Conservation (phyloP, 2,113 vertebrate genomes). For the Nyctereutes procyonoides region DNA sequence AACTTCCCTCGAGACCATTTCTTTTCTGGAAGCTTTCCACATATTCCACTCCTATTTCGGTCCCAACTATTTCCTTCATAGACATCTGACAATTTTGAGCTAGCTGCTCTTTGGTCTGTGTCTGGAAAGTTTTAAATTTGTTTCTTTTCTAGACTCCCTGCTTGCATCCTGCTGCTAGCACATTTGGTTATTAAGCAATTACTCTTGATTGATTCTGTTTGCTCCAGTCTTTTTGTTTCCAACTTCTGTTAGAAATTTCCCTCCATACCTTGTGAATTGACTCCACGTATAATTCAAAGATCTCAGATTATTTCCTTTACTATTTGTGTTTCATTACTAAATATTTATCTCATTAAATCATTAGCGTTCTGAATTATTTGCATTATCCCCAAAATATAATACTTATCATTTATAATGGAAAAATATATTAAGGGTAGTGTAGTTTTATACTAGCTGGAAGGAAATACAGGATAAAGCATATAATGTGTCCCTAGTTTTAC, state of each 20-base stretch:
- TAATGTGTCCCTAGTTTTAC: not conserved
- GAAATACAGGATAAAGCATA: not conserved
- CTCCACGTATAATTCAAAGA: constrained; percentile 33
- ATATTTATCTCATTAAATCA: not conserved
- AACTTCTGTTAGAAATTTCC: constrained; percentile 40
- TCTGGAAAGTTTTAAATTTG: constrained; percentile 24
- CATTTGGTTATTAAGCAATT: constrained; percentile 55
- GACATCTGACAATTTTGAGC: not conserved
- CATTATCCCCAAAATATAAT: not conserved
- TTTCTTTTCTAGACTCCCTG: constrained; percentile 41
- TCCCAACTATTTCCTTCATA: not conserved
- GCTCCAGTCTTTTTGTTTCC: not conserved
- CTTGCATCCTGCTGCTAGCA: constrained; percentile 14
- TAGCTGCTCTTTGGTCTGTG: not conserved
- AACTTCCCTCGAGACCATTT: not conserved
- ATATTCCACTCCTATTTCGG: not conserved
- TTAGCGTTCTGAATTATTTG: not conserved
- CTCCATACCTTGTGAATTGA: not conserved
- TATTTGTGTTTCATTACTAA: not conserved
- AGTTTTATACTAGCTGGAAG: not conserved
- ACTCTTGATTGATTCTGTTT: constrained; percentile 55
- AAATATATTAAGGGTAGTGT: not conserved
- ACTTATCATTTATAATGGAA: not conserved
- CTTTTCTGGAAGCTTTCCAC: not conserved
- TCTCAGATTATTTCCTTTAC: constrained; percentile 31